A percentile compares a stretch with the other conserved stretches of the same genome.
These are phyloP conservation scores for Turritopsis dohrnii DNA, from an alignment of 30 jellyfish, hydroid and myxozoan species.

Conservation along the genomic window DNA sequence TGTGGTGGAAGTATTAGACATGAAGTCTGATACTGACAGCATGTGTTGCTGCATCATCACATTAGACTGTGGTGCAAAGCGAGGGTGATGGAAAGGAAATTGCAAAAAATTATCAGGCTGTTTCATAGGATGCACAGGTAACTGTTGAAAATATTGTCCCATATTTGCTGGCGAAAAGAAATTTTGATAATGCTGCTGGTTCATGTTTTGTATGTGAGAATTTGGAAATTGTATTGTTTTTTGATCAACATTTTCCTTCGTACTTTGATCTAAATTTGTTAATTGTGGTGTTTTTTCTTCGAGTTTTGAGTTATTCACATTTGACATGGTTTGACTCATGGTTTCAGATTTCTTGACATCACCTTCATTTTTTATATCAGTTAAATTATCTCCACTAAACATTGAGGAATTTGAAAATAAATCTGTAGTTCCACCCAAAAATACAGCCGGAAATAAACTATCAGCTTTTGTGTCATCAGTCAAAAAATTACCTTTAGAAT, in stretches of 20 bases:
- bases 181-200: constrained; percentile 2
- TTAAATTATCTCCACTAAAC: constrained; percentile 14
- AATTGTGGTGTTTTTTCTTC: background rate
- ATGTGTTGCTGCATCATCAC: constrained; percentile 10
- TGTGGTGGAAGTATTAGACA: constrained; percentile 28
- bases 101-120: constrained; percentile 24
- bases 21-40: constrained; percentile 30
- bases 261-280: background rate
- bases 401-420: constrained; percentile 17
- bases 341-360: background rate
- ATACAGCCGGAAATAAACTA: constrained; percentile 36
- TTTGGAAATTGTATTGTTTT: background rate
- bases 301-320: background rate
- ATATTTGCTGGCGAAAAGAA: background rate
- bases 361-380: constrained; percentile 2
- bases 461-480: constrained; percentile 26
- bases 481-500: constrained; percentile 17
- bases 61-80: background rate
- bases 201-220: background rate
- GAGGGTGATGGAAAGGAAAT: constrained; percentile 36
- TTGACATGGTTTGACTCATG: background rate
- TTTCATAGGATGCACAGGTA: constrained; percentile 26
- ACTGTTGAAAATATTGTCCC: constrained; percentile 19
- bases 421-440: constrained; percentile 31
- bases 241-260: background rate